Conservation (phyloP, 2,797 vertebrate genomes). For the Carapus acus region DNA sequence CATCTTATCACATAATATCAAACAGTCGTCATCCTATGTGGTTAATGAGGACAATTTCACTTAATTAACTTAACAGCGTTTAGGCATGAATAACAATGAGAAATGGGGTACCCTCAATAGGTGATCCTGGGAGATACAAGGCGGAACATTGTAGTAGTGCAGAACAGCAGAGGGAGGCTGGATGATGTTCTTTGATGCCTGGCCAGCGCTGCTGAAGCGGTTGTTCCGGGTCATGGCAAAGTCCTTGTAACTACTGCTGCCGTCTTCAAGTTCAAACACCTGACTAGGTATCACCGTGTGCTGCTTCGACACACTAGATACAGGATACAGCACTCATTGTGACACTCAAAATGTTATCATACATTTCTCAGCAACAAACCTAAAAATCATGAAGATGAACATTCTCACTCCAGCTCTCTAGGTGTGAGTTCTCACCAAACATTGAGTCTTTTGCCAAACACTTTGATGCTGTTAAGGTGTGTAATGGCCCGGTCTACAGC, state of each 20-base stretch:
- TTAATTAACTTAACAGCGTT: too few species aligned
- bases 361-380: too few species aligned
- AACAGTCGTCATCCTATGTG: too few species aligned
- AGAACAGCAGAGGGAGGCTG: constrained; percentile 94
- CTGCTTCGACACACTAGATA: constrained; percentile 89
- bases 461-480: constrained; percentile 94
- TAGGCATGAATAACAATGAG: not conserved
- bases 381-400: too few species aligned
- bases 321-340: too few species aligned
- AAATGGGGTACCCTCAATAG: constrained; percentile 73
- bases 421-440: constrained; percentile 79
- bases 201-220: constrained; percentile 94
- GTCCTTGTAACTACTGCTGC: constrained; percentile 95
- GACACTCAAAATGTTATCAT: too few species aligned
- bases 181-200: constrained; percentile 97
- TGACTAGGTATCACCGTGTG: constrained; percentile 95
- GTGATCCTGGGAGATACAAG: constrained; percentile 87
- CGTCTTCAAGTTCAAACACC: constrained; percentile 93
- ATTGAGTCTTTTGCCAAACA: constrained; percentile 94
- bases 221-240: constrained; percentile 98
- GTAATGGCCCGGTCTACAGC: constrained; percentile 95
- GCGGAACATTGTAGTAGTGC: constrained; percentile 93
- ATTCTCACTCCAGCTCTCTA: too few species aligned
- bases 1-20: too few species aligned
- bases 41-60: too few species aligned